Conservation (phyloP, 2,888 invertebrate species). For the Trachelus iudaicus region DNA sequence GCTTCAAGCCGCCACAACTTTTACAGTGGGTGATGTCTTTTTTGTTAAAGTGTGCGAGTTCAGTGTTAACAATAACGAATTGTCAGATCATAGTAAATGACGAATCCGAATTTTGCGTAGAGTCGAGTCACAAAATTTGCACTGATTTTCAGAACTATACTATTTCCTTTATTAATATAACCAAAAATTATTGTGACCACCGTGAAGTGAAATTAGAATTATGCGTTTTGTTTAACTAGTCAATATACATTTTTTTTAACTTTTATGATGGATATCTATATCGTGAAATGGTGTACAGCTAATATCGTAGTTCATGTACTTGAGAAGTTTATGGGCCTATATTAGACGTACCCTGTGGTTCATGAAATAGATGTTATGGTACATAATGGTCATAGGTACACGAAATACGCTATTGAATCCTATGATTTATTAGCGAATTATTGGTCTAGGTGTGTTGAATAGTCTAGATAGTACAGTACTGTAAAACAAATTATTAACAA, state of each 20-base stretch:
- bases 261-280: neutral
- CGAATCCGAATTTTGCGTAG: neutral
- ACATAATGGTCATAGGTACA: neutral
- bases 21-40: conserved; percentile 67
- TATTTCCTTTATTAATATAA: neutral
- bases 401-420: neutral
- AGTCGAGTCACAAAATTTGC: neutral
- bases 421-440: neutral
- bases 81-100: neutral
- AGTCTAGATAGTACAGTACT: neutral
- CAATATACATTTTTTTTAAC: neutral
- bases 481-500: neutral
- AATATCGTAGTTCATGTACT: neutral
- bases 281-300: neutral
- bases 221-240: neutral
- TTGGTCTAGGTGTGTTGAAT: neutral
- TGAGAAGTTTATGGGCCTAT: neutral
- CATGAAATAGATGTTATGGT: neutral
- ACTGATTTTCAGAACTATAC: neutral
- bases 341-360: neutral
- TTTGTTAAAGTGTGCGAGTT: neutral
- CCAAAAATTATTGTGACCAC: neutral
- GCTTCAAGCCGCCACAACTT: conserved; percentile 68
- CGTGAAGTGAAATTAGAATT: neutral
- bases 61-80: neutral